phyloP scores from a whole-genome alignment of 2,797 vertebrate species.

The Sebastes aleutianus region DNA sequence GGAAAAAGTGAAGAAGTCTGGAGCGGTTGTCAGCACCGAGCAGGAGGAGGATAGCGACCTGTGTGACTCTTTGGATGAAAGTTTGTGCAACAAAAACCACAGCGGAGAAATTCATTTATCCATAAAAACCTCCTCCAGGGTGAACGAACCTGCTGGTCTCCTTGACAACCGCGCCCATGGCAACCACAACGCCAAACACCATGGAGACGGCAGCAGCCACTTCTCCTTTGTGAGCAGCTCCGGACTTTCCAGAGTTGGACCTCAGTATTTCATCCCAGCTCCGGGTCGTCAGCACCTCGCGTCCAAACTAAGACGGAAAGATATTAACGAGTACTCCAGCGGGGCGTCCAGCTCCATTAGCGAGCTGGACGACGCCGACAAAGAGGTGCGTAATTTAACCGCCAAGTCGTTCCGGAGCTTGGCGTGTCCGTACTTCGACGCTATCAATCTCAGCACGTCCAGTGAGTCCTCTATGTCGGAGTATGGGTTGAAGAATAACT shows the following conservation, averaged over 20 bases:
- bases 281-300: conserved; percentile 91
- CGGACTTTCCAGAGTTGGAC: too few relatives aligned
- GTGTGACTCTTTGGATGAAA: conserved; percentile 79
- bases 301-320: conserved; percentile 83
- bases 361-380: conserved; percentile 96
- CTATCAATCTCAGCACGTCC: conserved; percentile 90
- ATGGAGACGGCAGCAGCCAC: conserved; percentile 87
- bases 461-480: conserved; percentile 94
- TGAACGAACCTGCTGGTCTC: conserved; percentile 84
- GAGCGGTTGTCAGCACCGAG: conserved; percentile 64
- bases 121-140: conserved; percentile 88
- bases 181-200: conserved; percentile 78
- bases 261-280: conserved; percentile 84
- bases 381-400: conserved; percentile 96
- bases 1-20: conserved; percentile 50
- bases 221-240: conserved; percentile 78
- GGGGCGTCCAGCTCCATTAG: conserved; percentile 96
- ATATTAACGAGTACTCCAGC: conserved; percentile 92
- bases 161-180: conserved; percentile 76
- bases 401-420: conserved; percentile 95
- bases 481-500: conserved; percentile 89
- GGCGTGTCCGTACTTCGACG: conserved; percentile 94
- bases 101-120: conserved; percentile 89
- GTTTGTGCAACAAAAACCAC: conserved; percentile 78
- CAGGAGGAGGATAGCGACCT: conserved; percentile 86